Evolutionary conservation across 2,113 vertebrate genomes (phyloP), one percentile per base, ranked within the genome.

Genomic region (Dromaius novaehollandiae): DNA sequence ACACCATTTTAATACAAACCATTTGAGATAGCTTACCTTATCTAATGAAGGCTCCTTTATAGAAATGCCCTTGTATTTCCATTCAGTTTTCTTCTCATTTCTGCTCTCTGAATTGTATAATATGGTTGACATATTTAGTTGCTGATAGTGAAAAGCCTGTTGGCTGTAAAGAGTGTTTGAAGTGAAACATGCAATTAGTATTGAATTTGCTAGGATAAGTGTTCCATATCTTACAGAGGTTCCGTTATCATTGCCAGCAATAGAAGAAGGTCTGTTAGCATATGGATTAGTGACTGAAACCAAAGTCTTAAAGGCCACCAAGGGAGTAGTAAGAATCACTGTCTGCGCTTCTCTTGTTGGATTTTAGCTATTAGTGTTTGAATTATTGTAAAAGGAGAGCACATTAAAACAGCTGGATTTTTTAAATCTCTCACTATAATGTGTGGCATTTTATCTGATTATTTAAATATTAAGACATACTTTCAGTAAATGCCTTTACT

Each of bases 301-400:
- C 83, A 88, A 84, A 78, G 73, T 91, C 92, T 97, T 96, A 86
- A 94, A 89, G 78, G 76, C 91, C 79, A 82, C 70, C 91, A 84
- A 83, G 91, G 93, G 94, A 96, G 78, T 69, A 95, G 82, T 88
- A 87, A 60, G 86, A 95, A 91, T 95, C 24, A 36, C 20, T 88
- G 36, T 78, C 78, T 93, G 76, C 91, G 65, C 69, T 93, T 81
- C 66, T 90, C 0, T 88, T 86, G 91, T 78, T 97, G 74, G 36
- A 86, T 94, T 94, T 96, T 85, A 71, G 74, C 83, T 95, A 82
- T 93, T 97, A 83, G 66, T 66, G 19, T 88, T 92, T 95, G 77
- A 96, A 95, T 95, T 95, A 95, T 32, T 94, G 88, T 83, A 94
- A 94, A 89, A 93, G 53, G 34, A 86, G 55, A 80, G 61, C 30